phyloP scores from a whole-genome alignment of 92 coral and sea anemone species.

The Actinernus sp. region DNA sequence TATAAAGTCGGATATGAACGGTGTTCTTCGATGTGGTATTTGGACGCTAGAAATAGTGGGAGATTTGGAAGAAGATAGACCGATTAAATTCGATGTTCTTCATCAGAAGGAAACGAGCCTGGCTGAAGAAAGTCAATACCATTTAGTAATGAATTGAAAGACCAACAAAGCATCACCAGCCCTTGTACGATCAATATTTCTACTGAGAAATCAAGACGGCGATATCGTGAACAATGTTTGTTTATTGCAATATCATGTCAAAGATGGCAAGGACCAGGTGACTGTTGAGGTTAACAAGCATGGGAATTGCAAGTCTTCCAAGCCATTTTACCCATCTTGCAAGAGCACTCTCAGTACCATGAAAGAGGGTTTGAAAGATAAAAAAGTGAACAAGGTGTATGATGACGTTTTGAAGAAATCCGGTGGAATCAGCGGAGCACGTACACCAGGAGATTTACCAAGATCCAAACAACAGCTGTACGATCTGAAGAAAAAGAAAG shows the following conservation, averaged over 20 bases:
- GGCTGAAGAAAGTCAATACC: slow-evolving; percentile 5
- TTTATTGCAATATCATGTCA: slow-evolving; percentile 31
- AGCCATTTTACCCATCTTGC: slow-evolving; percentile 51
- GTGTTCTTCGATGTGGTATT: slow-evolving; percentile 36
- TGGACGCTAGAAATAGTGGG: slow-evolving; percentile 47
- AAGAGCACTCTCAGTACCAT: slow-evolving; percentile 49
- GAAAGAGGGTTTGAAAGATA: slow-evolving; percentile 19
- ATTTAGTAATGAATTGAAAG: slow-evolving; percentile 36
- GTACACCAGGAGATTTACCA: slow-evolving; percentile 47
- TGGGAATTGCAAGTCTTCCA: slow-evolving; percentile 39
- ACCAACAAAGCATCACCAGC: slow-evolving; percentile 15
- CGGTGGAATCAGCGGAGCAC: slow-evolving; percentile 45
- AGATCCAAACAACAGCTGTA: slow-evolving; percentile 48
- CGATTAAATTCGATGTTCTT: slow-evolving; percentile 16
- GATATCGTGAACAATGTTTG: not conserved
- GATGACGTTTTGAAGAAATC: slow-evolving; percentile 8
- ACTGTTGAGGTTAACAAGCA: slow-evolving; percentile 40
- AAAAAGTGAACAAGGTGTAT: slow-evolving; percentile 18
- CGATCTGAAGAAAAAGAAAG: slow-evolving; percentile 27
- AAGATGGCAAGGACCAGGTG: slow-evolving; percentile 17
- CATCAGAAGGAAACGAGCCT: slow-evolving; percentile 18
- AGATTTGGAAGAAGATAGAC: too few species aligned
- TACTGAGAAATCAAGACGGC: not conserved
- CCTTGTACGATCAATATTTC: slow-evolving; percentile 34
- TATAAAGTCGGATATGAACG: slow-evolving; percentile 61